Evolutionary conservation across 2,888 invertebrate species (phyloP), one percentile per base, ranked within the genome.

Genomic region (Agonopterix heracliana): DNA sequence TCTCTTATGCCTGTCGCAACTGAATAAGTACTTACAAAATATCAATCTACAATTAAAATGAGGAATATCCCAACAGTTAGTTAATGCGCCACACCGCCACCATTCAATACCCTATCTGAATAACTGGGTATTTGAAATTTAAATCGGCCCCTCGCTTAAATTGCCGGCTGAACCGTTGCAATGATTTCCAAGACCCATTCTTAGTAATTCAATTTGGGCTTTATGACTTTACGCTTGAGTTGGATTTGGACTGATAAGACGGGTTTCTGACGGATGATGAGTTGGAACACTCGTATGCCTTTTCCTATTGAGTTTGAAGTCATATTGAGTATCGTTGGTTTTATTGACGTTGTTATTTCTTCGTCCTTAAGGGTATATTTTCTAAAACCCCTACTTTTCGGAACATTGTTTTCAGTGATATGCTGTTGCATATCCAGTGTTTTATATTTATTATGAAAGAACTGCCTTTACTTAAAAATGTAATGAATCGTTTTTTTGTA

Each of bases 61-160:
- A 55, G 50, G 54, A 45, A 26, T 26, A 26, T 26, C 26, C 10
- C 38, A 11, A 38, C 36, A 36, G 36, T 36, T 12, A 17, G 42
- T 42, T 14, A 10, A 12, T 42, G 9, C 11, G n/a, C n/a, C n/a
- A n/a, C 9, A 46, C 35, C 42, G 36, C 46, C 38, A 14, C 49
- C 46, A 49, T 81, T 78, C 79, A 79, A 74, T 68, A 77, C 78
- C 74, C 74, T 74, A 80, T 78, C 76, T 70, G 71, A 71, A 75
- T 81, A 82, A 78, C 77, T 68, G 71, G 71, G 74, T 72, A 84
- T 85, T 85, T 84, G 82, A 83, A 85, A 84, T 85, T 85, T 83
- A 85, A 85, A 85, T 82, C 73, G 74, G 60, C 56, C 70, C 64
- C 74, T 71, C 69, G 71, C 71, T 71, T 73, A 69, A 73, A 73